Percentiles rank a stretch among this genome's conserved stretches.
phyloP scores from a whole-genome alignment of 2,888 invertebrate species.

The Notodonta dromedarius region DNA sequence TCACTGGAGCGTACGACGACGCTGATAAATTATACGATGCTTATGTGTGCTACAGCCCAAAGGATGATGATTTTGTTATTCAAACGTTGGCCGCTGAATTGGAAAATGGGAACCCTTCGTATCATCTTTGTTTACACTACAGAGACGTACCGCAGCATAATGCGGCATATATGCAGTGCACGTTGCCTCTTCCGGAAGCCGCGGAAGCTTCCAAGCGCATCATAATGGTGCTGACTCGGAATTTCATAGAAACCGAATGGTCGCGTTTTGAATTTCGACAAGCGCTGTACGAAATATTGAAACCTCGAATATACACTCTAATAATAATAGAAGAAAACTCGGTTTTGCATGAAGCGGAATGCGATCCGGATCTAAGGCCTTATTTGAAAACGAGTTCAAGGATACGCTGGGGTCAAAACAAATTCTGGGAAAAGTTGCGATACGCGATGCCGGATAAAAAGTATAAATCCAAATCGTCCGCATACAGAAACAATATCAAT shows the following conservation, averaged over 20 bases:
- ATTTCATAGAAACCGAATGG: conserved; percentile 97
- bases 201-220: conserved; percentile 94
- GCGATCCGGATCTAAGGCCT: conserved; percentile 93
- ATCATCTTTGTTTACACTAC: conserved; percentile 94
- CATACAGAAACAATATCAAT: conserved; percentile 92
- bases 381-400: conserved; percentile 94
- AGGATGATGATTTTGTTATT: conserved; percentile 95
- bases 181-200: conserved; percentile 92
- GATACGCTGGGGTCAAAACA: conserved; percentile 94
- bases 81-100: conserved; percentile 93
- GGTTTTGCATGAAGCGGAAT: conserved; percentile 91
- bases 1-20: conserved; percentile 89
- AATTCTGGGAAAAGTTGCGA: conserved; percentile 96
- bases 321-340: conserved; percentile 94
- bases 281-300: conserved; percentile 93
- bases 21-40: conserved; percentile 96
- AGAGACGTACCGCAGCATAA: conserved; percentile 91
- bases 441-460: conserved; percentile 93
- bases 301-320: conserved; percentile 92
- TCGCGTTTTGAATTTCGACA: conserved; percentile 95
- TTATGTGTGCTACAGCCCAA: conserved; percentile 96
- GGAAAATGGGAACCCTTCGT: conserved; percentile 91
- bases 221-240: conserved; percentile 93
- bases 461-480: conserved; percentile 72
- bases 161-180: conserved; percentile 87